Conservation (phyloP, 1,140 invertebrate genomes). For the Procambarus virginalis region DNA sequence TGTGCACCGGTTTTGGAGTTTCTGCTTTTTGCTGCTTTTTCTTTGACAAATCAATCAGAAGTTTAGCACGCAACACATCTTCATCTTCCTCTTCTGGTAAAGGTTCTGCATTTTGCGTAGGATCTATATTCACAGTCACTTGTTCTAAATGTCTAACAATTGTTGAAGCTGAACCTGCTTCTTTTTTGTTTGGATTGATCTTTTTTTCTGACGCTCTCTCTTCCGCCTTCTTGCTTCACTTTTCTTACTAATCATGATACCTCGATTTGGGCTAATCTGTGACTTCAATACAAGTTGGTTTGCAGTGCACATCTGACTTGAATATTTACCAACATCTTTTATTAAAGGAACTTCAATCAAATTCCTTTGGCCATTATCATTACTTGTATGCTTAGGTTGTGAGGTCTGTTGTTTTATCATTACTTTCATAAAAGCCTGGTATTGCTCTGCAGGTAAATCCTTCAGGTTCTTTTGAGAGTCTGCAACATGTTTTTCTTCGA, state of each 20-base stretch:
- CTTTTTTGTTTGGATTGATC: background rate
- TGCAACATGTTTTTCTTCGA: background rate
- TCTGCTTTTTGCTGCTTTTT: slow-evolving; percentile 36
- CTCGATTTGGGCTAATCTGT: background rate
- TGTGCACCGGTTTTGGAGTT: background rate
- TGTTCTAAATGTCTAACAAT: background rate
- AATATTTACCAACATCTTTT: background rate
- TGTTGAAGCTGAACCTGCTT: background rate
- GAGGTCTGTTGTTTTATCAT: slow-evolving; percentile 41
- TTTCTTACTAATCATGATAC: background rate
- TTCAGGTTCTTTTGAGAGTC: slow-evolving; percentile 24
- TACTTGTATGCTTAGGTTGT: background rate
- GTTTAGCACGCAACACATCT: slow-evolving; percentile 46
- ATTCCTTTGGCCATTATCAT: slow-evolving; percentile 8
- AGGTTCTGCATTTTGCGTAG: background rate
- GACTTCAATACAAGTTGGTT: background rate
- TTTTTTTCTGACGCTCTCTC: slow-evolving; percentile 10
- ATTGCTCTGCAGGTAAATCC: slow-evolving; percentile 36
- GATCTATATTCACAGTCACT: too few species aligned
- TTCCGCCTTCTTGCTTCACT: slow-evolving; percentile 22
- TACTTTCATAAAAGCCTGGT: slow-evolving; percentile 53
- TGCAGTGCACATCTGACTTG: background rate
- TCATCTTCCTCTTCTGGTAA: slow-evolving; percentile 50
- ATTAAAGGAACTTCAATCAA: slow-evolving; percentile 39
- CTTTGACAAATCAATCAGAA: slow-evolving; percentile 47